Percentiles rank a stretch among this genome's conserved stretches.
Evolutionary conservation across 30 jellyfish, hydroid and myxozoan species (phyloP).

Genomic region (Morbakka virulenta): DNA sequence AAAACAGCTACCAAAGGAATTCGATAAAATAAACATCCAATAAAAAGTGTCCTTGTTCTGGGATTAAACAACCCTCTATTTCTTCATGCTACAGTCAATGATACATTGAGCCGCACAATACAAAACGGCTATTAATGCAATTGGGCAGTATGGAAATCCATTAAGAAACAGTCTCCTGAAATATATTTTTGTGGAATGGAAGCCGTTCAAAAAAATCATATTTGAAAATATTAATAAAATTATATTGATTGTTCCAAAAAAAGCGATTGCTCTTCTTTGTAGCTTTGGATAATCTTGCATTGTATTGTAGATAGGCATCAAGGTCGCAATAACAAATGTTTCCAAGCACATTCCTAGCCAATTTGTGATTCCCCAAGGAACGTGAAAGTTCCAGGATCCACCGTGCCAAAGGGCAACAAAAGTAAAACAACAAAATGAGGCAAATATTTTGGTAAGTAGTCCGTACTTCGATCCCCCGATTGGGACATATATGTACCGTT

Average conservation of each 20-base stretch:
- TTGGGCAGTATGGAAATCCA: slow-evolving; percentile 66
- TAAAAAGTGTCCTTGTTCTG: too few species aligned
- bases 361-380: slow-evolving; percentile 82
- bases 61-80: too few species aligned
- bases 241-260: slow-evolving; percentile 41
- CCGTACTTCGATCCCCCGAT: slow-evolving; percentile 87
- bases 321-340: slow-evolving; percentile 16
- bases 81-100: too few species aligned
- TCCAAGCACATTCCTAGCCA: slow-evolving; percentile 82
- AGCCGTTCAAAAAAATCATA: slow-evolving; percentile 66
- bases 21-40: too few species aligned
- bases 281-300: background rate
- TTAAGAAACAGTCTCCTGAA: slow-evolving; percentile 14
- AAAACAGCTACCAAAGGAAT: too few species aligned
- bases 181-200: slow-evolving; percentile 46
- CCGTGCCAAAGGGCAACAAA: slow-evolving; percentile 97
- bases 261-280: slow-evolving; percentile 70
- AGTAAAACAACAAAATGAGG: slow-evolving; percentile 72
- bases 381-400: slow-evolving; percentile 29
- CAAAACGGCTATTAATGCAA: slow-evolving; percentile 9
- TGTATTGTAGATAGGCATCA: background rate
- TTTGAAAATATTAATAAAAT: slow-evolving; percentile 55
- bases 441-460: slow-evolving; percentile 36
- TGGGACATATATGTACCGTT: slow-evolving; percentile 72
- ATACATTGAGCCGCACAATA: slow-evolving; percentile 63